phyloP scores from a whole-genome alignment of 2,113 vertebrate genomes.

The Cryptotis parvus region DNA sequence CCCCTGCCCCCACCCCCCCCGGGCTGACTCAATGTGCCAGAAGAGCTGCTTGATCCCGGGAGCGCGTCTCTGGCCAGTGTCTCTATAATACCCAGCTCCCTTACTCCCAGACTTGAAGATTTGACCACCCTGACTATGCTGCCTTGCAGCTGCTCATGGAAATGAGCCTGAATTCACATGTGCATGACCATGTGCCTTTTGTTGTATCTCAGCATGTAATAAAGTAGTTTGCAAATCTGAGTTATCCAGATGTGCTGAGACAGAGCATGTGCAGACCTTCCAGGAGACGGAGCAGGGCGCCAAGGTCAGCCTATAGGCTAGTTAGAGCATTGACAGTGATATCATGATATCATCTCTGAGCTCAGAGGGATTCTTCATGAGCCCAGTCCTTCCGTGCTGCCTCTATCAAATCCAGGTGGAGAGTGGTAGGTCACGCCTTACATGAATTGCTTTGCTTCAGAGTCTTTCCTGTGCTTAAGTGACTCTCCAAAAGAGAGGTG shows the following conservation, averaged over 20 bases:
- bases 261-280: neutral
- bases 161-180: neutral
- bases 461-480: neutral
- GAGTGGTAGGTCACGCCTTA: neutral
- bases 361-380: neutral
- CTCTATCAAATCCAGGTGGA: neutral
- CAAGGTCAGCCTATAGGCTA: too few species aligned
- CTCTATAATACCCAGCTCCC: neutral
- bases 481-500: too few species aligned
- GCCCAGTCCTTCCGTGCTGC: neutral
- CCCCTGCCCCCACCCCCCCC: neutral
- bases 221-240: constrained; percentile 9
- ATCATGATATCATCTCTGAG: neutral
- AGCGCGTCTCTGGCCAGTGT: neutral
- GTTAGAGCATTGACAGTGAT: neutral
- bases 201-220: neutral
- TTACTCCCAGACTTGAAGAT: neutral
- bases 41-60: too few species aligned
- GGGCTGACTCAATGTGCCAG: neutral
- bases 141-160: neutral
- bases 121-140: neutral
- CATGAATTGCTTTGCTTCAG: neutral
- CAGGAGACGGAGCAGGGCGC: neutral
- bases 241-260: neutral
- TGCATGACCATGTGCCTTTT: neutral